Percentiles rank a stretch among this genome's conserved stretches.
Evolutionary conservation across 2,797 vertebrate genomes (phyloP).

Genomic region (Cryptoblepharus egeriae): DNA sequence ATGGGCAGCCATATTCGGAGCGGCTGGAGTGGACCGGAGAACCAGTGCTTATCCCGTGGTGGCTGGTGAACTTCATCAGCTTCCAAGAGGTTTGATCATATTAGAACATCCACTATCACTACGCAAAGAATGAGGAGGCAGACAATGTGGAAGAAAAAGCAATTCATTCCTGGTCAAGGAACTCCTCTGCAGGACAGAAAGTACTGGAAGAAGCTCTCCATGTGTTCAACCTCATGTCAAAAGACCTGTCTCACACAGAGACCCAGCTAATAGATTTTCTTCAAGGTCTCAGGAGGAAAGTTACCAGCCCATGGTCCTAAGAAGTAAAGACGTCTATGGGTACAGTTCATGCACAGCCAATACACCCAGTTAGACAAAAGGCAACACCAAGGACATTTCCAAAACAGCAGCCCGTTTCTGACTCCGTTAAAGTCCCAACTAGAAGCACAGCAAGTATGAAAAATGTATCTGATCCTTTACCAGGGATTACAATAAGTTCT

Average conservation of each 20-base stretch:
- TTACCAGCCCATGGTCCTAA: slow-evolving; percentile 88
- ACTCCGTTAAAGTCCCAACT: slow-evolving; percentile 49
- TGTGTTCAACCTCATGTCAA: slow-evolving; percentile 93
- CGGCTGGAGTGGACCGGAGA: no score
- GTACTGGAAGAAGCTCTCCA: slow-evolving; percentile 92
- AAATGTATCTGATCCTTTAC: slow-evolving; percentile 59
- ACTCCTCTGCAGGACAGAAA: slow-evolving; percentile 90
- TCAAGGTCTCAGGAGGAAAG: slow-evolving; percentile 93
- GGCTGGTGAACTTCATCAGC: slow-evolving; percentile 72
- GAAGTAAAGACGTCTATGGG: slow-evolving; percentile 94
- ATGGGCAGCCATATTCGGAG: no score
- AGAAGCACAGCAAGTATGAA: slow-evolving; percentile 51
- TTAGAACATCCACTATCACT: slow-evolving; percentile 72
- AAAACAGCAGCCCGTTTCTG: slow-evolving; percentile 25
- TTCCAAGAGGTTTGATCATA: slow-evolving; percentile 68
- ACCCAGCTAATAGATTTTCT: slow-evolving; percentile 91
- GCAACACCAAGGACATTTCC: slow-evolving; percentile 18
- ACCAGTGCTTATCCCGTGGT: no score
- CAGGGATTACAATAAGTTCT: slow-evolving; percentile 62
- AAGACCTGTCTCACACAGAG: slow-evolving; percentile 87
- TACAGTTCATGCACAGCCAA: slow-evolving; percentile 90
- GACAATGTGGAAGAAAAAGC: slow-evolving; percentile 88
- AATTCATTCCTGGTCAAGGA: slow-evolving; percentile 94
- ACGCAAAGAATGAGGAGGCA: slow-evolving; percentile 87
- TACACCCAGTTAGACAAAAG: slow-evolving; percentile 66